phyloP scores from a whole-genome alignment of 1,140 invertebrate genomes.

The Nomia melanderi region DNA sequence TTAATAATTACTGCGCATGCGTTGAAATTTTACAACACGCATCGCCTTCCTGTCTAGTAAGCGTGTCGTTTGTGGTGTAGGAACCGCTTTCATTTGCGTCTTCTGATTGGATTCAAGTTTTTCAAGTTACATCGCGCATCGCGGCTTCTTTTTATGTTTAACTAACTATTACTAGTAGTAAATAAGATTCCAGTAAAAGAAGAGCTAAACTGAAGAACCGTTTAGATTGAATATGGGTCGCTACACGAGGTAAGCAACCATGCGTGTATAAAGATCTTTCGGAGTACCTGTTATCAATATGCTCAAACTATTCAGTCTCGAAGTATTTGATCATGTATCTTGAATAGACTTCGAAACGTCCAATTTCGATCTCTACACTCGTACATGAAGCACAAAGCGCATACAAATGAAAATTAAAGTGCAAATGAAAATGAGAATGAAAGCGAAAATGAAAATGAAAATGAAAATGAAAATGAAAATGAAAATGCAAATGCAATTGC shows the following conservation, averaged over 20 bases:
- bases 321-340: not conserved
- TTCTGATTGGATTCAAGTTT: slow-evolving; percentile 9
- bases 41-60: not conserved
- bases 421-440: no score
- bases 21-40: not conserved
- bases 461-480: no score
- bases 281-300: slow-evolving; percentile 29
- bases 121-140: not conserved
- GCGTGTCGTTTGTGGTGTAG: slow-evolving; percentile 11
- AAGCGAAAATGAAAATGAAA: no score
- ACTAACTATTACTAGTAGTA: slow-evolving; percentile 4
- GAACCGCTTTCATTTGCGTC: slow-evolving; percentile 49
- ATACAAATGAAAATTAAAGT: no score
- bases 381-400: no score
- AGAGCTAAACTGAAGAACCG: not conserved
- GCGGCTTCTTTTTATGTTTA: not conserved
- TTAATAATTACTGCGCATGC: slow-evolving; percentile 3
- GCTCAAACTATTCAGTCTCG: not conserved
- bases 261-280: not conserved
- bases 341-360: not conserved
- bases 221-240: slow-evolving; percentile 65
- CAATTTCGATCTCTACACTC: no score
- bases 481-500: no score
- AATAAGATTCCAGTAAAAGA: not conserved
- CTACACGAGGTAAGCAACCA: slow-evolving; percentile 64